Percentiles rank a stretch among this genome's conserved stretches.
Evolutionary conservation across 2,888 invertebrate genomes (phyloP).

Genomic region (Volucella inanis): DNA sequence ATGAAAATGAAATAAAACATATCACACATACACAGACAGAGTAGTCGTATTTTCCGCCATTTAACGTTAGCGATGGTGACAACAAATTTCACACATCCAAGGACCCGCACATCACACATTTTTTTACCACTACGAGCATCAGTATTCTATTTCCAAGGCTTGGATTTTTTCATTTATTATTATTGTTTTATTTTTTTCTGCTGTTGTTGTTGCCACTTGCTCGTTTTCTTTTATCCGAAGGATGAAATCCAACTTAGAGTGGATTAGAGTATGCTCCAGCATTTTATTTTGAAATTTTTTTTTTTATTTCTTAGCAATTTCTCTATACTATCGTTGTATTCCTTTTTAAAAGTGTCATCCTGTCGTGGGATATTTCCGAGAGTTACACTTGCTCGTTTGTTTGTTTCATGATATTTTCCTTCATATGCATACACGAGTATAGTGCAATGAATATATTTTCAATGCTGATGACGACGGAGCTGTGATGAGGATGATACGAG

Average conservation of each 20-base stretch:
- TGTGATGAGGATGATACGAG: constrained; percentile 48
- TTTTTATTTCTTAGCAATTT: constrained; percentile 23
- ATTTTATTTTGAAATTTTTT: constrained; percentile 15
- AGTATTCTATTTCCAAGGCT: constrained; percentile 29
- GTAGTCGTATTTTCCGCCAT: constrained; percentile 54
- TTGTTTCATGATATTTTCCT: constrained; percentile 56
- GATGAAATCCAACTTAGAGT: constrained; percentile 64
- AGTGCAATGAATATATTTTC: constrained; percentile 69
- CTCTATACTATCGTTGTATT: constrained; percentile 39
- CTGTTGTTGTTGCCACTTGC: too few relatives aligned
- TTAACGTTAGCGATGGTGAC: constrained; percentile 62
- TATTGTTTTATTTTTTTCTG: not conserved
- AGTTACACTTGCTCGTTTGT: constrained; percentile 58
- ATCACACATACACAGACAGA: constrained; percentile 32
- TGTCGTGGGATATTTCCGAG: constrained; percentile 53
- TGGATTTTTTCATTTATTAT: constrained; percentile 20
- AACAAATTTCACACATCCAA: constrained; percentile 70
- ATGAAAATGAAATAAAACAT: not conserved
- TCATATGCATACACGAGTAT: constrained; percentile 14
- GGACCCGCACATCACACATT: constrained; percentile 62
- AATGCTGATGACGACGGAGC: constrained; percentile 42
- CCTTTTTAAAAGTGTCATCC: constrained; percentile 52
- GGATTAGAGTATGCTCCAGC: constrained; percentile 60
- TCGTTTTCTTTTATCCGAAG: constrained; percentile 42
- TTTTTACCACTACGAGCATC: constrained; percentile 14